Base-by-base conservation (phyloP, 2,797 vertebrate genomes). In the Amblyopsis hoosieri region DNA sequence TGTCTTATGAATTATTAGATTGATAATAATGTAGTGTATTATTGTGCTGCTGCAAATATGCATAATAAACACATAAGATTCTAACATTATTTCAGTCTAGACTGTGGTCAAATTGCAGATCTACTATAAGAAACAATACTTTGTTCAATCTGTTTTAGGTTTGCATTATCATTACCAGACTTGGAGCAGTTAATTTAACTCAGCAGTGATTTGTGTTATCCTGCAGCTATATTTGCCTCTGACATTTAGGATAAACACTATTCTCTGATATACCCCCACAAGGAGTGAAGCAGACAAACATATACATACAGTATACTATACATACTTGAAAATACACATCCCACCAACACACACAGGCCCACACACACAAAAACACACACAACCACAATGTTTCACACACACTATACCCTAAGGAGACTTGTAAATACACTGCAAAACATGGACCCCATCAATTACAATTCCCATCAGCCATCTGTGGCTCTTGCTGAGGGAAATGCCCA, bases 111-210 rank as follows among this genome's bases (percentile, higher is more conserved):
- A 65, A 29, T 73, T 78, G 62, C 54, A 71, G 61, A 70, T 79
- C 76, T 62, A 65, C 54, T 62, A 71, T 53, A 0, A 67, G 29
- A 13, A 69, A 66, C 23, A 71, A 73, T 53, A 61, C 75, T 61
- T 58, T 23, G 62, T 63, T 66, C 72, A 81, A 58, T 89, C 82
- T 90, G 87, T 77, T 87, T 86, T 79, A 56, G 60, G 2, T 90
- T 85, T 80, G 69, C 46, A 46, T 74, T 71, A 71, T 83, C 72
- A 66, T 76, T 66, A 68, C 78, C 79, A 71, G 83, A 77, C 78
- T 47, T 12, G 71, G 78, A 89, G 62, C 69, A 71, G 69, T 74
- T 90, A 84, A 90, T 91, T 81, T 74, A 86, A 80, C 60, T 76
- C 85, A 85, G 78, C 71, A 81, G 72, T 75, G 54, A 72, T 72